Percentiles rank a stretch among this genome's conserved stretches.
Conservation (phyloP, 2,113 vertebrate genomes). For the Microtus richardsoni region DNA sequence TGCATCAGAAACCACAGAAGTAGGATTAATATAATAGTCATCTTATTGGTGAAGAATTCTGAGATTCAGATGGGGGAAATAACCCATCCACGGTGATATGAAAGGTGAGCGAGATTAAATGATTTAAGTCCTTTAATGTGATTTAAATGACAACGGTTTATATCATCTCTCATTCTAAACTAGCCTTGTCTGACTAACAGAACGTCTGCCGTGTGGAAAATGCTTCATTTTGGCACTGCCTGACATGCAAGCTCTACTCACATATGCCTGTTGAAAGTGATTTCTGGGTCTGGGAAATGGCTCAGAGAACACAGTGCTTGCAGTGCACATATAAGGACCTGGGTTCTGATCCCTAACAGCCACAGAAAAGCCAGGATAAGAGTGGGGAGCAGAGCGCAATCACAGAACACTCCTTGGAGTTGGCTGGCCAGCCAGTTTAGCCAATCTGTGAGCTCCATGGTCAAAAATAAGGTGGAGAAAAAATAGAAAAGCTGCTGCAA, state of each 20-base stretch:
- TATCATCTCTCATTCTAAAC: background rate
- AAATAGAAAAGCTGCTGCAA: background rate
- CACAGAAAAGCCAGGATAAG: background rate
- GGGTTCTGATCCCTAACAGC: background rate
- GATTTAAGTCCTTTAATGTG: background rate
- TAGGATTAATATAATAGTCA: background rate
- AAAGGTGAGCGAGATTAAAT: background rate
- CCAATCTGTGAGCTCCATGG: background rate
- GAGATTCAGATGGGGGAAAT: background rate
- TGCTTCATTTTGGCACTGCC: background rate
- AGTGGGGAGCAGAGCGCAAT: background rate
- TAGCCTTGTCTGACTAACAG: fast-evolving
- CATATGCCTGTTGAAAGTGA: background rate
- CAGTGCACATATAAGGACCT: too few species aligned
- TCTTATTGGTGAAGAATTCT: background rate
- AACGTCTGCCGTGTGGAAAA: background rate
- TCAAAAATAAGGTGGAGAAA: background rate
- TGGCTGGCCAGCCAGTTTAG: background rate
- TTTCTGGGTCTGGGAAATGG: too few species aligned
- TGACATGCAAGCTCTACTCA: background rate
- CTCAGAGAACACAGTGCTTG: too few species aligned
- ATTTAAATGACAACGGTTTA: background rate
- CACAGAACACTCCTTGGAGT: background rate
- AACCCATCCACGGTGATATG: background rate
- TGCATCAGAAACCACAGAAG: background rate